Evolutionary conservation across 2,888 invertebrate genomes (phyloP).

Genomic region (Drosophila cognata): DNA sequence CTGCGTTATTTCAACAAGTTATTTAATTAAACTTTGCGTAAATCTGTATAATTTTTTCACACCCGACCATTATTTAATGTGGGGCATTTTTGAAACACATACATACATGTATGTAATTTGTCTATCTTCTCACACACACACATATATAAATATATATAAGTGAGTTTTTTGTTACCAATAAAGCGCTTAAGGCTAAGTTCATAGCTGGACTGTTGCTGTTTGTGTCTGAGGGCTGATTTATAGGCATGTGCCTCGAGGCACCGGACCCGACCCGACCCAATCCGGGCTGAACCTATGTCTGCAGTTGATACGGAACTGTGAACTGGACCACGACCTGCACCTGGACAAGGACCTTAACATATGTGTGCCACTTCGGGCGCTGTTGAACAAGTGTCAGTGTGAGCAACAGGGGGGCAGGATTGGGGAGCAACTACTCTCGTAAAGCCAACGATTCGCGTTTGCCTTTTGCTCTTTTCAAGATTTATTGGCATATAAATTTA

Average conservation of each 20-base stretch:
- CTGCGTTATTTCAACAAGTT: constrained; percentile 11
- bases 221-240: constrained; percentile 61
- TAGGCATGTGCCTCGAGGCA: constrained; percentile 51
- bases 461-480: constrained; percentile 69
- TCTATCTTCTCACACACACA: constrained; percentile 1
- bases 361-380: constrained; percentile 45
- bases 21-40: constrained; percentile 50
- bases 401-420: neutral
- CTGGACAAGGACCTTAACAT: constrained; percentile 19
- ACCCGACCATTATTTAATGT: constrained; percentile 46
- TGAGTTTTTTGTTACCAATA: constrained; percentile 41
- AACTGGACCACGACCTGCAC: constrained; percentile 21
- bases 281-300: constrained; percentile 9
- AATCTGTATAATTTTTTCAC: constrained; percentile 35
- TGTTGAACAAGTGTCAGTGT: constrained; percentile 62
- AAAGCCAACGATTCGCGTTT: constrained; percentile 66
- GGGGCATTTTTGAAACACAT: constrained; percentile 33
- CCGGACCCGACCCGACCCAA: constrained; percentile 17
- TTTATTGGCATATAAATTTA: constrained; percentile 79
- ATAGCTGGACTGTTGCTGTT: constrained; percentile 41
- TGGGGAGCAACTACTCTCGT: constrained; percentile 38
- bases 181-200: constrained; percentile 45
- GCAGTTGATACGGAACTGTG: constrained; percentile 12
- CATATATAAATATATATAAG: neutral
- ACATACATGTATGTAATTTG: constrained; percentile 14